phyloP scores from a whole-genome alignment of 2,113 vertebrate genomes.

The Microcebus murinus region DNA sequence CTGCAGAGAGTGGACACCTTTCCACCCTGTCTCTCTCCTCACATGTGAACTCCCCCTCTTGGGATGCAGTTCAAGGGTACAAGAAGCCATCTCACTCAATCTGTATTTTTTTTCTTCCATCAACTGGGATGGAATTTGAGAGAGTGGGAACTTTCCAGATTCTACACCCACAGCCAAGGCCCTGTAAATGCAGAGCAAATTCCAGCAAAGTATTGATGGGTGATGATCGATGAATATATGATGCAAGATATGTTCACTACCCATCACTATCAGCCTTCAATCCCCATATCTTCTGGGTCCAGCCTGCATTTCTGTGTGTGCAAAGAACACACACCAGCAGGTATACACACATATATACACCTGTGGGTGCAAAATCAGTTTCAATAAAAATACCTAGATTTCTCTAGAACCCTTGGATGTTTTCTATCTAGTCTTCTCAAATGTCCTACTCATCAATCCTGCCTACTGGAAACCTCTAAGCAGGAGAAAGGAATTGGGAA shows the following conservation, averaged over 20 bases:
- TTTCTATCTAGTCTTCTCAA: slow-evolving; percentile 68
- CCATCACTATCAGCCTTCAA: background rate
- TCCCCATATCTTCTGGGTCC: too few relatives aligned
- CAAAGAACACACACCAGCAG: background rate
- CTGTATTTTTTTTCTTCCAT: background rate
- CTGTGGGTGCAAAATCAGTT: background rate
- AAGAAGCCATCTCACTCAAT: background rate
- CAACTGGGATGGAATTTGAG: background rate
- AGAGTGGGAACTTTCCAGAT: background rate
- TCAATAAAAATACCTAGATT: background rate
- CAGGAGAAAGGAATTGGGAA: slow-evolving; percentile 65
- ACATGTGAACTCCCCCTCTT: background rate
- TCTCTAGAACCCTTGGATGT: background rate
- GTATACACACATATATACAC: background rate
- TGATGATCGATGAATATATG: background rate
- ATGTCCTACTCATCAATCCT: slow-evolving; percentile 52
- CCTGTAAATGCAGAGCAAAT: background rate
- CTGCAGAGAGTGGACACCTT: background rate
- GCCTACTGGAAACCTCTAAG: slow-evolving; percentile 28
- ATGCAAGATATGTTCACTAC: background rate
- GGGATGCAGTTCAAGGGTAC: background rate
- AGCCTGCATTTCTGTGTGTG: background rate
- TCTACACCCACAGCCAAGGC: background rate
- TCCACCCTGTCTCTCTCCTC: background rate
- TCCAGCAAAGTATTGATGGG: background rate